Evolutionary conservation across 2,888 invertebrate genomes (phyloP), one percentile per base, ranked within the genome.

Genomic region (Drosophila quasianomalipes): DNA sequence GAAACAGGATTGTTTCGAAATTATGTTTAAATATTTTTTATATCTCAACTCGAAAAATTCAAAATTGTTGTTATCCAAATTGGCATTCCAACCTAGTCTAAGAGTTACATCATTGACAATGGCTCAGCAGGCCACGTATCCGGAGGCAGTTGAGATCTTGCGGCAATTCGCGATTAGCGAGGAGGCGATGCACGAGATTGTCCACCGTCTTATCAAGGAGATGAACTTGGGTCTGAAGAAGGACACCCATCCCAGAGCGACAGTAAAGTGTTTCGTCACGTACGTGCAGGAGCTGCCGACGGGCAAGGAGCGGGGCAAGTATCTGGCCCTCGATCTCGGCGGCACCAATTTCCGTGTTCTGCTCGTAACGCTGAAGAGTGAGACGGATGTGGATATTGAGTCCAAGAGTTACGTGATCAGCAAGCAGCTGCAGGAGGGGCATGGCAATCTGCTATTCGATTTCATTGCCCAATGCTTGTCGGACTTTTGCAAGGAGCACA

Each of bases 291-390:
- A 98, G 93, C 95, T 99, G 76, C 99, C 99, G 3, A 96, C 97
- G 93, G 99, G 99, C 89, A 96, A 96, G 96, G 98, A 98, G 94
- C 95, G 95, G 57, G 99, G 99, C 66, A 97, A 97, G 94, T 99
- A 97, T 93, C 94, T 99, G 92, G 99, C 99, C 0, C 94, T 99
- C 85, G 99, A 99, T 94, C 95, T 99, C 91, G 99, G 99, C 54
- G 99, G 99, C 41, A 99, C 99, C 30, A 99, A 99, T 93, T 99
- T 99, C 94, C 96, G 99, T 79, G 98, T 99, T 1, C 94, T 99
- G 67, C 95, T 98, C 67, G 97, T 99, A 91, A 96, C 96, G 79
- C 94, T 99, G 86, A 81, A 81, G 1, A 96, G 96, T 60, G 96
- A 95, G 52, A 96, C 95, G 62, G 95, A 96, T 80, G 97, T 97